These are phyloP conservation scores for Psittacula cyanocephala DNA, from an alignment of 2,113 vertebrate species.

Conservation along the genomic window DNA sequence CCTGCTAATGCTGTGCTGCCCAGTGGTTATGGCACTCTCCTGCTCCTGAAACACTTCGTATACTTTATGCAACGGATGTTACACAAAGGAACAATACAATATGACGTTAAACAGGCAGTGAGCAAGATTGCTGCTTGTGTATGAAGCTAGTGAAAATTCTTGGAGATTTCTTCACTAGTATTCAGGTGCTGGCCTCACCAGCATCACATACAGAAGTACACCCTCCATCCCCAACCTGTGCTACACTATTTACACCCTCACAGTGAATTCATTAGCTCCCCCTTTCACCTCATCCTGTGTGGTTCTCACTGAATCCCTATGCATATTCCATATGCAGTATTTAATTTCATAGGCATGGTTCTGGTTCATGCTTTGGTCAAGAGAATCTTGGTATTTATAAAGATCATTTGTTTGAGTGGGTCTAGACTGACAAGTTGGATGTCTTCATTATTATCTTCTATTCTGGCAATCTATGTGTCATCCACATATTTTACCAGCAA, in stretches of 20 bases:
- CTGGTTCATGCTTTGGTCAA: neutral
- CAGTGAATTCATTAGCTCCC: neutral
- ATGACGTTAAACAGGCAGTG: neutral
- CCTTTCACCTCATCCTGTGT: neutral
- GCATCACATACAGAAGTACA: neutral
- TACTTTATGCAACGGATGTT: neutral
- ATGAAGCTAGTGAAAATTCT: neutral
- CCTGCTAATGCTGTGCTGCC: neutral
- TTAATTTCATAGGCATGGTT: neutral
- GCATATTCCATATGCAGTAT: neutral
- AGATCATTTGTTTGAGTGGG: neutral
- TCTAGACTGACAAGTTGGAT: neutral
- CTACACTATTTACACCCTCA: neutral
- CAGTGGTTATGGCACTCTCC: fast-evolving
- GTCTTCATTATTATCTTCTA: neutral
- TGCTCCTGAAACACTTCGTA: neutral
- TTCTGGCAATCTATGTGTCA: neutral
- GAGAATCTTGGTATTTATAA: neutral
- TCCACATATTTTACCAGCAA: neutral
- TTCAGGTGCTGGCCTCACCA: neutral
- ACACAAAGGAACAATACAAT: neutral
- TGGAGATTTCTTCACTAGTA: neutral
- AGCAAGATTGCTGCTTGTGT: neutral
- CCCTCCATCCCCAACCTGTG: fast-evolving
- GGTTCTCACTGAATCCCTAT: neutral